Base-by-base conservation (phyloP, 2,797 vertebrate genomes). In the Spheniscus humboldti region DNA sequence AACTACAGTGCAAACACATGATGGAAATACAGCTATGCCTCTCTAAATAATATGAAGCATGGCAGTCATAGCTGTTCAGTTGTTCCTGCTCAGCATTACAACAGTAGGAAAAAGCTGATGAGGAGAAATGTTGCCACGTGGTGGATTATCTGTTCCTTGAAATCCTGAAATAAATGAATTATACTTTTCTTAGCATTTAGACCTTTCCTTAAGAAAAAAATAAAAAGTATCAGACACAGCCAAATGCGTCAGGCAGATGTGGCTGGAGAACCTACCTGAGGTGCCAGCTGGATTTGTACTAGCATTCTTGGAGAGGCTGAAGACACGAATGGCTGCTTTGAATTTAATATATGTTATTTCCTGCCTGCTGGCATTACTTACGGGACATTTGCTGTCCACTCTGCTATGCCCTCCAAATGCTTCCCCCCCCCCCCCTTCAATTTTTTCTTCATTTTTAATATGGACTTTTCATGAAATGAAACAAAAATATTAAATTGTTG, bases 171-270 rank as follows among this genome's bases (percentile, higher is more conserved):
- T 96, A 96, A 97, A 97, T 90, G 69, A 97, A 96, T 95, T 92
- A 89, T 37, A 87, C 67, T 96, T 95, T 96, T 94, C 90, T 79
- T 93, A 96, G 91, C 93, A 88, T 92, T 96, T 91, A 91, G 89
- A 82, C 62, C 33, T 83, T 91, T 92, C 63, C 71, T 76, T 72
- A 82, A 94, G 48, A 48, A 62, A 43, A 63, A 30, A 75, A 52
- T 41, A 91, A 69, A 30, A 55, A 37, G 14, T 23, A 55, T 68
- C 56, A 91, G 79, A 78, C 69, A 68, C 60, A 82, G 97, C 97
- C 97, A 98, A 98, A 97, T 97, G 96, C 62, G 1, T 97, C 97
- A 97, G 97, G 95, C 97, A 98, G 97, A 98, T 97, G 97, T 97
- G 97, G 97, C 97, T 96, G 91, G 86, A 97, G 93, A 96, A 95